Conservation (phyloP, 2,797 vertebrate genomes). For the Coreius guichenoti region DNA sequence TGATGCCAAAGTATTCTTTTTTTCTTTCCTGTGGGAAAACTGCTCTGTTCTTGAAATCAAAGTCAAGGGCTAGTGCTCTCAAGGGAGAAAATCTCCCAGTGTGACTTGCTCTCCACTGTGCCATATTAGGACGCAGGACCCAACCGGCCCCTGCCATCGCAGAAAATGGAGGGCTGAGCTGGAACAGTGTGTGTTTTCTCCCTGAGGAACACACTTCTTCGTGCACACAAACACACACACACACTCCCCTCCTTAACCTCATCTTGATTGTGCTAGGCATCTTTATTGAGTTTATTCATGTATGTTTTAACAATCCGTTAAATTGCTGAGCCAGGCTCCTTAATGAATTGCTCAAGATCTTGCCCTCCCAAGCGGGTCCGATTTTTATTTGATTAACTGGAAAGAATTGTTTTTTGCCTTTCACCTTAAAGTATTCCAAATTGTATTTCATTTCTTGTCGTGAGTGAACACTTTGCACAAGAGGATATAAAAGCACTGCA, state of each 20-base stretch:
- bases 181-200: constrained; percentile 51
- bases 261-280: constrained; percentile 56
- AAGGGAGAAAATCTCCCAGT: constrained; percentile 82
- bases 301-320: constrained; percentile 57
- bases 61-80: constrained; percentile 77
- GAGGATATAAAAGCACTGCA: constrained; percentile 22
- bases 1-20: constrained; percentile 71
- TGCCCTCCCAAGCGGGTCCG: constrained; percentile 51
- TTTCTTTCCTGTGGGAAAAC: constrained; percentile 87
- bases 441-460: constrained; percentile 30
- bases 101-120: constrained; percentile 78
- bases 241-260: background rate
- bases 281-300: constrained; percentile 50
- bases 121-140: constrained; percentile 80
- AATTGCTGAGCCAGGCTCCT: constrained; percentile 56
- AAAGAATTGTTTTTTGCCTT: constrained; percentile 51
- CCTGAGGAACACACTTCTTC: constrained; percentile 43
- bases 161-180: constrained; percentile 52
- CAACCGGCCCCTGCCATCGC: constrained; percentile 28
- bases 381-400: constrained; percentile 59
- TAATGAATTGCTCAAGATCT: constrained; percentile 66
- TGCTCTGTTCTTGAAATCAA: constrained; percentile 82
- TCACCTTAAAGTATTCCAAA: constrained; percentile 60
- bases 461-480: constrained; percentile 1
- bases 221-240: constrained; percentile 8